These are phyloP conservation scores for Paramuricea clavata DNA, from an alignment of 92 coral and sea anemone genomes.

Conservation along the genomic window DNA sequence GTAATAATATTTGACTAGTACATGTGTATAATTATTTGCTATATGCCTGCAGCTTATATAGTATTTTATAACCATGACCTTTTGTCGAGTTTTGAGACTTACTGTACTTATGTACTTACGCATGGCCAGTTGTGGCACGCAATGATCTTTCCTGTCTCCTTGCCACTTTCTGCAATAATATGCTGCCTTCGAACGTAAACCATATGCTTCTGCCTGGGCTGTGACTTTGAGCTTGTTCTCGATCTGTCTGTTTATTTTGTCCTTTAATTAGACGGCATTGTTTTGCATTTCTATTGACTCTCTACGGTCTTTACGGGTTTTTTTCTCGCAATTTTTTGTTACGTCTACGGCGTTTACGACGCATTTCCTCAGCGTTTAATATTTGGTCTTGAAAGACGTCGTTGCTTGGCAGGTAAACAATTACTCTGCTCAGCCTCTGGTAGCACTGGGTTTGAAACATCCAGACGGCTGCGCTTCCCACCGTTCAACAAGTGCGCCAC, in stretches of 20 bases:
- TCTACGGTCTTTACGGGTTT: neutral
- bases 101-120: neutral
- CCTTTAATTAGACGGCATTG: neutral
- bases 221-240: neutral
- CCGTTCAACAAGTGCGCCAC: neutral
- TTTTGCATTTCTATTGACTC: neutral
- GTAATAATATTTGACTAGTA: no score
- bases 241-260: neutral
- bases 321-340: neutral
- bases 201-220: neutral
- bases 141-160: neutral
- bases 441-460: neutral
- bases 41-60: no score
- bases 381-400: conserved; percentile 20
- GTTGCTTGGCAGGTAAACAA: no score
- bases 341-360: conserved; percentile 5
- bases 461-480: neutral
- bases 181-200: neutral
- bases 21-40: no score
- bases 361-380: neutral
- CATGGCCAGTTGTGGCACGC: neutral
- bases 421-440: neutral
- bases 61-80: no score
- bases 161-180: neutral
- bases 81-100: no score